Conservation (phyloP, 2,113 vertebrate species). For the Dipodomys stephensi region DNA sequence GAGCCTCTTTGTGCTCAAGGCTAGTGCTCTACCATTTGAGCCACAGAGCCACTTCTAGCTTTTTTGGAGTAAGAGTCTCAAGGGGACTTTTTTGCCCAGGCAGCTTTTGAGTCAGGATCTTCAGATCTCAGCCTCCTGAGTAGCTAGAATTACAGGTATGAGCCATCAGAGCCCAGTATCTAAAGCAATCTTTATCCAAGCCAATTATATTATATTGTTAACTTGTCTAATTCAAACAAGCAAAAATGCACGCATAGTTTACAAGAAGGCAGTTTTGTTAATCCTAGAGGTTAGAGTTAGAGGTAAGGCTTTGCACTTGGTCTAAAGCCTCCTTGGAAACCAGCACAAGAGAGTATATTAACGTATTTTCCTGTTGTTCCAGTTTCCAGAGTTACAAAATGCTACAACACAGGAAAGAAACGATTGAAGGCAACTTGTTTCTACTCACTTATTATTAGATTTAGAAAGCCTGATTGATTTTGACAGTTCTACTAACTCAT, state of each 20-base stretch:
- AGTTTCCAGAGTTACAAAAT: conserved; percentile 20
- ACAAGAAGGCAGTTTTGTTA: conserved; percentile 15
- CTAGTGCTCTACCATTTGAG: no score
- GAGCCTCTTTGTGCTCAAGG: no score
- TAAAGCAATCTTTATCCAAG: conserved; percentile 48
- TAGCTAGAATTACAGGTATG: neutral
- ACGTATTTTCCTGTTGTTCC: neutral
- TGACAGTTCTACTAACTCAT: conserved; percentile 83
- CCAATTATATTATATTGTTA: conserved; percentile 24
- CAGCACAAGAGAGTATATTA: neutral
- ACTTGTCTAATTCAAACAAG: conserved; percentile 29
- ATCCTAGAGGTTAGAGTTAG: neutral
- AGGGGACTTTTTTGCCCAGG: no score
- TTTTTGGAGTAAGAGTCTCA: no score
- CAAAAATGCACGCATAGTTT: neutral
- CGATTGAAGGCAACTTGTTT: conserved; percentile 68
- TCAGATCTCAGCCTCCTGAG: neutral
- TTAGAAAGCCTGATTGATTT: conserved; percentile 77
- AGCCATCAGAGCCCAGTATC: neutral
- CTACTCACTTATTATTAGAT: conserved; percentile 81
- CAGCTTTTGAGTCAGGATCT: no score
- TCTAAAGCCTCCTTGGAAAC: neutral
- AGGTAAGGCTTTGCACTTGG: neutral
- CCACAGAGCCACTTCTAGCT: no score
- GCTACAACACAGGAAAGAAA: conserved; percentile 24